A percentile compares a stretch with the other conserved stretches of the same genome.
These are phyloP conservation scores for Colinus virginianus DNA, from an alignment of 2,113 vertebrate species.

Conservation along the genomic window DNA sequence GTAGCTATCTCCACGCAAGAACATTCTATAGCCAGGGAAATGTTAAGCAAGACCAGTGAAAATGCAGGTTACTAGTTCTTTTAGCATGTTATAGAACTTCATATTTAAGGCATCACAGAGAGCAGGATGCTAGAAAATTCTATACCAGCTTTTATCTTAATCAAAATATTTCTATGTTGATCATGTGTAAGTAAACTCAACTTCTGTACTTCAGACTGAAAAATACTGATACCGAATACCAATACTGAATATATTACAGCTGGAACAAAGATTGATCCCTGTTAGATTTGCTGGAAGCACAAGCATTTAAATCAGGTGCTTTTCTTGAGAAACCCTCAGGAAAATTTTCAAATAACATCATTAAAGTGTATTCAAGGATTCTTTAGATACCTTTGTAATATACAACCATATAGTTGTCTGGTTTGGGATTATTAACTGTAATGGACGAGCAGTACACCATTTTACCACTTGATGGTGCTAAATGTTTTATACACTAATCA, in stretches of 20 bases:
- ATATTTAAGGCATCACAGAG: background rate
- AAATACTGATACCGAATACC: background rate
- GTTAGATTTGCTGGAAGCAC: background rate
- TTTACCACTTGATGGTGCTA: constrained; percentile 71
- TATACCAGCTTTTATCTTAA: background rate
- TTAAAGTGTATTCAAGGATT: background rate
- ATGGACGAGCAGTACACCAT: background rate
- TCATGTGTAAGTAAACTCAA: background rate
- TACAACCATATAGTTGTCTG: accelerated
- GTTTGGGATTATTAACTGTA: background rate
- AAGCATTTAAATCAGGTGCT: background rate
- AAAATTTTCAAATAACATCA: background rate
- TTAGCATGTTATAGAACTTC: background rate
- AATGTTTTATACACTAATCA: background rate
- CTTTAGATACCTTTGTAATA: background rate
- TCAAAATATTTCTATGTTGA: background rate
- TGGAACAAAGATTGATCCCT: background rate
- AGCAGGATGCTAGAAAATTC: background rate
- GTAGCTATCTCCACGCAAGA: background rate
- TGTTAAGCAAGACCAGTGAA: background rate
- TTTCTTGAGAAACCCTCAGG: background rate
- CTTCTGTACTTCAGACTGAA: background rate
- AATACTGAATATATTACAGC: background rate
- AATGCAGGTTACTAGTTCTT: background rate
- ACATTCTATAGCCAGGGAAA: background rate